phyloP scores from a whole-genome alignment of 2,888 invertebrate genomes.

The Phyto melanocephala region DNA sequence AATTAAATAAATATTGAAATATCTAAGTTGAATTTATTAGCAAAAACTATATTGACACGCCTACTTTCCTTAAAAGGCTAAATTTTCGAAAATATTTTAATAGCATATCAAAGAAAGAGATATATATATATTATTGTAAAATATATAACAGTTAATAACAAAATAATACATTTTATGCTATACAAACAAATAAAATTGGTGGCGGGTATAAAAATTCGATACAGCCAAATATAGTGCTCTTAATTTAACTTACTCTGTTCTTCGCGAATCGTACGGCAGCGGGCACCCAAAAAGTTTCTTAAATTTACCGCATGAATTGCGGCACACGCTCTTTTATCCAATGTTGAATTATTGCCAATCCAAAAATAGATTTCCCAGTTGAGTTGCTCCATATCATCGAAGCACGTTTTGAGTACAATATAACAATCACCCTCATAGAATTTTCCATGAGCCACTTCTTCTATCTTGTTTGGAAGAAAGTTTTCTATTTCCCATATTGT shows the following conservation, averaged over 20 bases:
- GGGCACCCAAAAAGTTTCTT: conserved; percentile 95
- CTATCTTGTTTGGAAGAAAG: conserved; percentile 96
- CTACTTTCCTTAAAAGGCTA: too few species aligned
- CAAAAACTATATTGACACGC: too few species aligned
- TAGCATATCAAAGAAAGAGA: too few species aligned
- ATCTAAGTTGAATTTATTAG: too few species aligned
- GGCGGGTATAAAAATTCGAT: too few species aligned
- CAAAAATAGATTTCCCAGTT: conserved; percentile 99
- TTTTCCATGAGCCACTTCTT: conserved; percentile 96
- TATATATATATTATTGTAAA: too few species aligned
- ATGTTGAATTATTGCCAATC: conserved; percentile 97
- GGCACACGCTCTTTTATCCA: conserved; percentile 81
- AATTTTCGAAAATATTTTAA: too few species aligned
- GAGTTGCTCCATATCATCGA: conserved; percentile 90
- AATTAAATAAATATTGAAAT: too few species aligned
- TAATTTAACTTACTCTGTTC: conserved; percentile 85
- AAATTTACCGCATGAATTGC: conserved; percentile 99
- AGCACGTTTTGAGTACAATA: conserved; percentile 92
- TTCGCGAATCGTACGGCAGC: conserved; percentile 95
- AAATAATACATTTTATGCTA: too few species aligned
- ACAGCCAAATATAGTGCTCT: too few species aligned
- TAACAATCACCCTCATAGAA: conserved; percentile 99
- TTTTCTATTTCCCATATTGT: conserved; percentile 99
- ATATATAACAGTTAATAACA: too few species aligned
- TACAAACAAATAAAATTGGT: too few species aligned